Percentiles rank a stretch among this genome's conserved stretches.
Evolutionary conservation across 2,888 invertebrate genomes (phyloP).

Genomic region (Euplexia lucipara): DNA sequence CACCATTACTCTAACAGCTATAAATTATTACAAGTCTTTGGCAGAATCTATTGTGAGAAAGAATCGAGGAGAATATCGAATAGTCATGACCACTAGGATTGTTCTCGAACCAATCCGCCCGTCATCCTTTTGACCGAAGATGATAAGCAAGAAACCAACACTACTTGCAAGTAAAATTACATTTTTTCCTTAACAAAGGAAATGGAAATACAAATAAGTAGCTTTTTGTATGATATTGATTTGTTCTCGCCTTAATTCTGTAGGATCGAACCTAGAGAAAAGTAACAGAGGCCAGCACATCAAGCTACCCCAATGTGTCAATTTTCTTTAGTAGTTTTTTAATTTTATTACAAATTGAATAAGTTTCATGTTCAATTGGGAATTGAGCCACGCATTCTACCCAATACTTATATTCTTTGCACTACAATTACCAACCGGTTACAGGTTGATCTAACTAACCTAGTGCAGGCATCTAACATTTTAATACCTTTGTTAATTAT

Average conservation of each 20-base stretch:
- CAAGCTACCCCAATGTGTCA: too few relatives aligned
- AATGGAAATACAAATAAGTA: slow-evolving; percentile 68
- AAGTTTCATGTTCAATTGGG: too few relatives aligned
- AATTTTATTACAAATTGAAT: too few relatives aligned
- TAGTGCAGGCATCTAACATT: too few relatives aligned
- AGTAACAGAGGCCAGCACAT: too few relatives aligned
- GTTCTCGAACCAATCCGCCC: slow-evolving; percentile 47
- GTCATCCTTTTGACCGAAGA: slow-evolving; percentile 65
- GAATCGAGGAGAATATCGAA: slow-evolving; percentile 65
- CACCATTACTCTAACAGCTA: slow-evolving; percentile 61
- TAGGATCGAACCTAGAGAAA: too few relatives aligned
- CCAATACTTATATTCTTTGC: too few relatives aligned
- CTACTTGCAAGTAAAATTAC: slow-evolving; percentile 65
- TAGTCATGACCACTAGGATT: slow-evolving; percentile 69
- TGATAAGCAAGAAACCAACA: slow-evolving; percentile 67
- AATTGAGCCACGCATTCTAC: too few relatives aligned
- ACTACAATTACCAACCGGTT: too few relatives aligned
- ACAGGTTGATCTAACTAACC: too few relatives aligned
- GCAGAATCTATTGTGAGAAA: slow-evolving; percentile 56
- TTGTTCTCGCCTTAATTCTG: slow-evolving; percentile 43
- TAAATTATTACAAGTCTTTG: slow-evolving; percentile 57
- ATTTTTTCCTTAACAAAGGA: slow-evolving; percentile 63
- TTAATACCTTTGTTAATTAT: too few relatives aligned
- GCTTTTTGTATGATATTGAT: slow-evolving; percentile 63
- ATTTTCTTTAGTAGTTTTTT: too few relatives aligned